These are phyloP conservation scores for Dendrolimus pini DNA, from an alignment of 2,888 invertebrate species.

Conservation along the genomic window DNA sequence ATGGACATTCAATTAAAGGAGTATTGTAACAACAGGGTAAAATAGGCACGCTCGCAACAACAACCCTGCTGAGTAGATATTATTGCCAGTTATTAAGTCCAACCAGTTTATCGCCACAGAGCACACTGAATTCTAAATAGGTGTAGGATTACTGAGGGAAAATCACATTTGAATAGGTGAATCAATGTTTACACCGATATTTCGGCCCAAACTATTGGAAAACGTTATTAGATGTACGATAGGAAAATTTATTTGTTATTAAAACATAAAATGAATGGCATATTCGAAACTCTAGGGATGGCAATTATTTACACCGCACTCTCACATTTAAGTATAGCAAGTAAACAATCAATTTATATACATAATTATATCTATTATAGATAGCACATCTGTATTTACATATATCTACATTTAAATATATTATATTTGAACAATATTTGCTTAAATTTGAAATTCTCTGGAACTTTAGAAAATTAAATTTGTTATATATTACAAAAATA, in stretches of 20 bases:
- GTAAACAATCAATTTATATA: no score
- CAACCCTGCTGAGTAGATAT: slow-evolving; percentile 32
- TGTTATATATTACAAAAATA: no score
- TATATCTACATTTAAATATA: no score
- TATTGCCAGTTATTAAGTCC: slow-evolving; percentile 42
- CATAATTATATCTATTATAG: no score
- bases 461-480: no score
- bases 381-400: no score
- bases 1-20: slow-evolving; percentile 40
- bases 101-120: slow-evolving; percentile 32
- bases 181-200: neutral
- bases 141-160: slow-evolving; percentile 5
- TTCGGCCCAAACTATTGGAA: neutral
- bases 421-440: no score
- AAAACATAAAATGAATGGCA: neutral
- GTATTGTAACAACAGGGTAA: slow-evolving; percentile 20
- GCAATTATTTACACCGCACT: no score
- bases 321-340: no score
- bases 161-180: slow-evolving; percentile 1
- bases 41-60: slow-evolving; percentile 26
- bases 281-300: no score
- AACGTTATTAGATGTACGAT: slow-evolving; percentile 9
- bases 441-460: no score
- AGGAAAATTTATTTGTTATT: neutral
- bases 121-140: slow-evolving; percentile 42